Conservation (phyloP, 2,797 vertebrate genomes). For the Manis javanica region DNA sequence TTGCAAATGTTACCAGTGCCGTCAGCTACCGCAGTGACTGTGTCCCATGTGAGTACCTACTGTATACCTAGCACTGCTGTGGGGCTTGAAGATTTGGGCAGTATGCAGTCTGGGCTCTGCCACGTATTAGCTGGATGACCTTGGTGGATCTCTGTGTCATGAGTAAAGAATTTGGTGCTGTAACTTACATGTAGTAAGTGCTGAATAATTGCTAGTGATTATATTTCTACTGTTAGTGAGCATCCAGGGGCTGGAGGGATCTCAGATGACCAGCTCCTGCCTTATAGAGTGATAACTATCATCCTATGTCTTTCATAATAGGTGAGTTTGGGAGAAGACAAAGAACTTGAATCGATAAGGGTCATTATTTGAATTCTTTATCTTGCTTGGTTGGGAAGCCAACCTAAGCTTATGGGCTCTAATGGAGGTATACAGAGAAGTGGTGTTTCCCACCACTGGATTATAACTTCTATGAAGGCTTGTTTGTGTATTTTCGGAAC, state of each 20-base stretch:
- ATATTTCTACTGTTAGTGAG: background rate
- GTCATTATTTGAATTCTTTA: conserved; percentile 43
- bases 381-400: background rate
- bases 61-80: background rate
- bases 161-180: background rate
- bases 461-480: background rate
- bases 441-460: background rate
- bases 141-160: background rate
- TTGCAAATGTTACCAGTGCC: conserved; percentile 63
- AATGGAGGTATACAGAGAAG: background rate
- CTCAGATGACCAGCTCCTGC: background rate
- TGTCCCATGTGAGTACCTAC: background rate
- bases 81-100: background rate
- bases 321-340: background rate
- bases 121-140: background rate
- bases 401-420: background rate
- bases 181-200: background rate
- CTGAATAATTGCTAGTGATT: background rate
- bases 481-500: background rate
- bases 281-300: background rate
- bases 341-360: background rate
- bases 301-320: background rate
- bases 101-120: background rate
- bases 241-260: background rate
- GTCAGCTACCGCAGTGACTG: conserved; percentile 6